Evolutionary conservation across 2,888 invertebrate species (phyloP), one percentile per base, ranked within the genome.

Genomic region (Trachelus troglodyta): DNA sequence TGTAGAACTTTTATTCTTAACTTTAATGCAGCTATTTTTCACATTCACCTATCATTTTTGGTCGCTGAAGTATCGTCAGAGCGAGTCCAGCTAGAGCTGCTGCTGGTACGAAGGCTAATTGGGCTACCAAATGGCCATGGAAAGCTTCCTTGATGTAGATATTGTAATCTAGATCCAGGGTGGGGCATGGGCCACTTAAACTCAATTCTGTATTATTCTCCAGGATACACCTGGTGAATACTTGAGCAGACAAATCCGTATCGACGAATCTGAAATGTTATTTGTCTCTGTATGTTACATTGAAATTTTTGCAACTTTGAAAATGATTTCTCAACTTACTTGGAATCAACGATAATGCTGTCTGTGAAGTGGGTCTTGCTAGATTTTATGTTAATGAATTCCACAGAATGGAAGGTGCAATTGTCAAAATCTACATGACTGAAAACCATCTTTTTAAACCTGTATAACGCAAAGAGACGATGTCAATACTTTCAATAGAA

Each of bases 371-470:
- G 93, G 0, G 95, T 95, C 78, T 94, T 94, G 74, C 95, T 95
- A 23, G 95, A 95, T 89, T 95, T 95, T 73, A 96, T 94, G 84
- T 95, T 95, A 40, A 94, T 93, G 87, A 96, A 95, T 83, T 95
- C 94, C 4, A 94, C 94, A 73, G 94, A 94, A n/a, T 92, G 92
- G 87, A 96, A 95, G 11, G 94, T 93, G 88, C 96, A 96, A 87
- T 95, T 95, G 83, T 92, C 92, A 90, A 96, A 96, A 79, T 94
- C 92, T 33, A 96, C 95, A 86, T 96, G 96, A 80, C 94, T 95
- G 89, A 96, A 93, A 83, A 95, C 92, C 90, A 95, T 92, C 84
- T 95, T 94, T 33, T 93, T 93, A 89, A 96, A 96, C 33, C 90
- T 90, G 78, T 77, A 73, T 6, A 34, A 69, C 12, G 30, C 69